Base-by-base conservation (phyloP, 1,140 invertebrate species). In the Pseudomyrmex pallidus region DNA sequence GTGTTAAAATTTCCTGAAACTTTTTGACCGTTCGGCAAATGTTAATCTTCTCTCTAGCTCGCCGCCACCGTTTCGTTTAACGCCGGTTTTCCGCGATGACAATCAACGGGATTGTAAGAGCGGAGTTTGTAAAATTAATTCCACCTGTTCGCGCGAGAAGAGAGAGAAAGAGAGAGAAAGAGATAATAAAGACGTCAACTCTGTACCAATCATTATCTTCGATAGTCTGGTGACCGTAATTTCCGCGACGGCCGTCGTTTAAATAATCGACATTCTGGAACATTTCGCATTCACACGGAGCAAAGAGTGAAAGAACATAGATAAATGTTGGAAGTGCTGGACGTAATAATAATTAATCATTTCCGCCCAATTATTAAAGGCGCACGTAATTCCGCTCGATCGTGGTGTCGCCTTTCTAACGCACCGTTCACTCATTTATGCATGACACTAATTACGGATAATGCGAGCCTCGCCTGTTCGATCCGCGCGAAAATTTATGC, bases 261-360 rank as follows among this genome's bases (percentile, higher is more conserved):
- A 70, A 80, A 12, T 59, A 80, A 68, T 12, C 52, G 46, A 78
- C 15, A 46, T 25, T 22, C n/a, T 44, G n/a, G 15, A 68, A 50
- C 44, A 48, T 72, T 72, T 77, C 67, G 44, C 35, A 25, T 22
- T 56, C 25, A 20, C 15, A 15, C 22, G 35, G 9, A 68, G 10
- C 7, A 17, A 57, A 48, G 35, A 50, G 5, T 13, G 12, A 5
- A 50, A 3, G 20, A 57, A 13, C 15, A 35, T 59, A 50, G 64
- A 57, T 78, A 78, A 57, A 70, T 57, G 62, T 76, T 76, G 48
- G 13, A 62, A 59, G 50, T 63, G 77, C 1, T 50, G 52, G 35
- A 48, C 20, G 52, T n/a, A 48, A 57, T n/a, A 66, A 66, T 83
- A 83, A 83, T 83, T 78, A 83, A 83, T 76, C 80, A 76, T 66